Conservation (phyloP, 2,113 vertebrate species). For the Numida meleagris region DNA sequence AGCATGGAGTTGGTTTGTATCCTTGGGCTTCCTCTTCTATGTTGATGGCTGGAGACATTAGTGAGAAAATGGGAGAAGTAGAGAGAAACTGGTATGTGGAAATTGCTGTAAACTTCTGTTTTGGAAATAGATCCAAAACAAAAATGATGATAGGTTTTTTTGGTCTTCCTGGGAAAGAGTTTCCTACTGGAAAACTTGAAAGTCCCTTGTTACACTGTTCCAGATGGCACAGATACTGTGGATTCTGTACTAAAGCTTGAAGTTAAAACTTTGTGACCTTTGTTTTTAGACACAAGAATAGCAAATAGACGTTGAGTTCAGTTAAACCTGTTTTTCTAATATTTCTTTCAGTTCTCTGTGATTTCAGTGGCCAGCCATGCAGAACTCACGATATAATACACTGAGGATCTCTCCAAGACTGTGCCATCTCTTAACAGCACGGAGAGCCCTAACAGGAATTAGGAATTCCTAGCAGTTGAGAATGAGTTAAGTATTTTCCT, state of each 20-base stretch:
- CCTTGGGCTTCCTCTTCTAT: neutral
- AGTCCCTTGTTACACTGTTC: neutral
- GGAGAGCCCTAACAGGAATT: neutral
- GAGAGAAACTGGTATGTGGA: neutral
- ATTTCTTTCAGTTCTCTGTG: neutral
- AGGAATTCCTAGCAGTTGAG: neutral
- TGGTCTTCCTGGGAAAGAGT: neutral
- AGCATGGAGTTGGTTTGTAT: neutral
- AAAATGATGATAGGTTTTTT: neutral
- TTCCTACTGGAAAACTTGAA: neutral
- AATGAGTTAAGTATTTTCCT: slow-evolving; percentile 10
- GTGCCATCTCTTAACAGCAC: neutral
- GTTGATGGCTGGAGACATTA: neutral
- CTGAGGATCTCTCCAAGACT: neutral
- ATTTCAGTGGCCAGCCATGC: neutral
- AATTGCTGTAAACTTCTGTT: neutral
- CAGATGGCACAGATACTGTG: neutral
- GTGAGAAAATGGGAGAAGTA: neutral
- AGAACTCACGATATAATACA: neutral
- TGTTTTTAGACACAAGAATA: neutral
- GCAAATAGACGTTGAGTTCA: neutral
- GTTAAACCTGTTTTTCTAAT: neutral
- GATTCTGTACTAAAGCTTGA: neutral
- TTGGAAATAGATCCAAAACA: neutral
- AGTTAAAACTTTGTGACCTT: neutral